These are phyloP conservation scores for Anthopleura sola DNA, from an alignment of 64 coral and sea anemone genomes.

Conservation along the genomic window DNA sequence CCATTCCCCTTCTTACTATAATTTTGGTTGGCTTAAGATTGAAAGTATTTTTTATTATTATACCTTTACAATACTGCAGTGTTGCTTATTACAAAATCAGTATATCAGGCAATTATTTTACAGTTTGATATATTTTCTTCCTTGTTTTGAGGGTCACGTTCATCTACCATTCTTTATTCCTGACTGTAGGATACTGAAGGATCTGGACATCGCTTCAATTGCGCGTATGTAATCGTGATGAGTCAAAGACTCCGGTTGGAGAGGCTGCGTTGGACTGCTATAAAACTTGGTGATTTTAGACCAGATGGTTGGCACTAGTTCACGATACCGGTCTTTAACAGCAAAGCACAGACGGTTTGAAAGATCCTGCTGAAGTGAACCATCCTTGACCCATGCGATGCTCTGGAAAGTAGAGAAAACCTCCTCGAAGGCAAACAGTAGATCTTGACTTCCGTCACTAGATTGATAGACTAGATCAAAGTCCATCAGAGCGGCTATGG, in stretches of 20 bases:
- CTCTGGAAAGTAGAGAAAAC: neutral
- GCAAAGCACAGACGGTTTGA: conserved; percentile 6
- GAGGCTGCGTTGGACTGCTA: neutral
- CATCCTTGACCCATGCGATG: neutral
- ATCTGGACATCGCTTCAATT: neutral
- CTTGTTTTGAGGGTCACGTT: too few species aligned
- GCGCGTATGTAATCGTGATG: neutral
- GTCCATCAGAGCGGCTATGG: neutral
- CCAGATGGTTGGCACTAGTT: neutral
- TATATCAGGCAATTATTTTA: too few species aligned
- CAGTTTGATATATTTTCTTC: too few species aligned
- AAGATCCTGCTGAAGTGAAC: neutral
- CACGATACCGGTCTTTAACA: neutral
- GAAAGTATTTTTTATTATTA: too few species aligned
- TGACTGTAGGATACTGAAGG: neutral
- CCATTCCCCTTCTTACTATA: too few species aligned
- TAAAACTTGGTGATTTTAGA: neutral
- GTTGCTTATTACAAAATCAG: too few species aligned
- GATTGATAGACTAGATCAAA: neutral
- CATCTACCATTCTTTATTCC: neutral
- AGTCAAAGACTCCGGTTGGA: neutral
- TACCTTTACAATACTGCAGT: too few species aligned
- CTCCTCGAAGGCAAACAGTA: neutral
- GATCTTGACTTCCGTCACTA: neutral
- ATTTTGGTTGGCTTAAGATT: too few species aligned